Conservation (phyloP, 1,140 invertebrate species). For the Drosophila repleta region DNA sequence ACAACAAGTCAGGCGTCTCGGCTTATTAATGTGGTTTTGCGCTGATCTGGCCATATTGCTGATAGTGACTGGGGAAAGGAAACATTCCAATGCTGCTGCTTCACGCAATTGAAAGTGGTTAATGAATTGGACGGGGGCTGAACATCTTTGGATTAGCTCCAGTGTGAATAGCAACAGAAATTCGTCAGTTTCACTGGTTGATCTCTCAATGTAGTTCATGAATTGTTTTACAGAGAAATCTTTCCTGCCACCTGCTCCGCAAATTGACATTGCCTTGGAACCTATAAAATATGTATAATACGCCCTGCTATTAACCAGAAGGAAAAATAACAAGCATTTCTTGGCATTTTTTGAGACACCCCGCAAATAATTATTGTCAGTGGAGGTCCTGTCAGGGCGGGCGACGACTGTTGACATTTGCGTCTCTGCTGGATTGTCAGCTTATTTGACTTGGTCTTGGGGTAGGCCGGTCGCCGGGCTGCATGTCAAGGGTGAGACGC, state of each 20-base stretch:
- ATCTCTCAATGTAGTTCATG: no score
- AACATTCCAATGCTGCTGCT: neutral
- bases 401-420: slow-evolving; percentile 60
- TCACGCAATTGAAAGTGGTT: neutral
- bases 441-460: slow-evolving; percentile 62
- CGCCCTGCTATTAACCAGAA: neutral
- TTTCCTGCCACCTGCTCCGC: no score
- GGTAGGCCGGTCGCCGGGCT: slow-evolving; percentile 25
- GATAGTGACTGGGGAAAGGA: no score
- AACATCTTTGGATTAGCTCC: no score
- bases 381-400: slow-evolving; percentile 30
- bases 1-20: slow-evolving; percentile 9
- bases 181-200: no score
- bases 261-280: neutral
- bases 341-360: slow-evolving; percentile 15
- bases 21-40: slow-evolving; percentile 9
- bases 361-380: slow-evolving; percentile 21
- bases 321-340: neutral
- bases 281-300: neutral
- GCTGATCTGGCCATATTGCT: neutral
- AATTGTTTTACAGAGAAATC: no score
- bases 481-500: slow-evolving; percentile 18
- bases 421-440: slow-evolving; percentile 57
- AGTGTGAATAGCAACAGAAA: no score
- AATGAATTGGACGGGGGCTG: no score